Conservation (phyloP, 2,888 invertebrate species). For the Noctua pronuba region DNA sequence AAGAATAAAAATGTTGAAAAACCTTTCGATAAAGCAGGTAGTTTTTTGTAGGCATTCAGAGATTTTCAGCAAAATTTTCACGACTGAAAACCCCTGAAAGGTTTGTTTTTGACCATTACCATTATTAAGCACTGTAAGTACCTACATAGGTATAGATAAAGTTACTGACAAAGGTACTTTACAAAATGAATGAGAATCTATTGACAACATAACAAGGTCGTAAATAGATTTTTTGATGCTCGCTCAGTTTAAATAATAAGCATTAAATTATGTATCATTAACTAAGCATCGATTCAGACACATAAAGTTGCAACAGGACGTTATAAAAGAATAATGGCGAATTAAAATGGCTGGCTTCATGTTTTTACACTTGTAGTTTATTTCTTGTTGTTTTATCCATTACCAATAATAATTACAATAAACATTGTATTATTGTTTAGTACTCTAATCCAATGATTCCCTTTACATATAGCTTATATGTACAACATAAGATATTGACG, state of each 20-base stretch:
- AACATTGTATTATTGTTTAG: slow-evolving; percentile 2
- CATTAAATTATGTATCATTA: background rate
- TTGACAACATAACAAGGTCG: no score
- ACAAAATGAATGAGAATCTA: background rate
- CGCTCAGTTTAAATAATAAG: background rate
- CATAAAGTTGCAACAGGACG: slow-evolving; percentile 5
- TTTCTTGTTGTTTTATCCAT: background rate
- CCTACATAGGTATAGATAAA: background rate
- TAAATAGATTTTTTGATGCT: background rate
- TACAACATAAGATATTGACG: background rate
- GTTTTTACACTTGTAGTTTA: background rate
- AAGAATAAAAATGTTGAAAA: background rate
- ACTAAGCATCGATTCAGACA: background rate
- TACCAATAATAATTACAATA: slow-evolving; percentile 2
- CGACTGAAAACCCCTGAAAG: background rate
- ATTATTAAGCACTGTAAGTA: background rate
- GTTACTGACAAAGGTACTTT: background rate
- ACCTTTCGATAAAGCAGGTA: background rate
- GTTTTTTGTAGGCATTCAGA: background rate
- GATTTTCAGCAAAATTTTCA: background rate
- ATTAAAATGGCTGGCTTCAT: background rate
- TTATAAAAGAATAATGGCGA: slow-evolving; percentile 6
- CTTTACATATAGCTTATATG: background rate
- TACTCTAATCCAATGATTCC: background rate
- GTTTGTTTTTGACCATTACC: background rate